Conservation (phyloP, 2,113 vertebrate genomes). For the Sinocyclocheilus grahami region DNA sequence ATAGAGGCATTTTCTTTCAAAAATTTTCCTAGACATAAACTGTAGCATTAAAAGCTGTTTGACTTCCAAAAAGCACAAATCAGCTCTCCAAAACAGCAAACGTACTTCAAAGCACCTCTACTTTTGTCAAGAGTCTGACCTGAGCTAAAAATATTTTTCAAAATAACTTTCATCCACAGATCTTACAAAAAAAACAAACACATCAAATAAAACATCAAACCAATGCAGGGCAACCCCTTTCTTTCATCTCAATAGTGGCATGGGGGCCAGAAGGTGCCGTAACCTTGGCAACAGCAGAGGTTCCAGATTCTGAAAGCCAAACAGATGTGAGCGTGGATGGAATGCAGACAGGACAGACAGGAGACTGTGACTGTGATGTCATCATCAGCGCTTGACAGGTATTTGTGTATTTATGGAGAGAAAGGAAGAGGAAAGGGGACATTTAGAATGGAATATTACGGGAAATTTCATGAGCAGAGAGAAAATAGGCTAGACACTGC, state of each 20-base stretch:
- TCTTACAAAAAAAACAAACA: constrained; percentile 15
- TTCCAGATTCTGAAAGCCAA: neutral
- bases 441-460: neutral
- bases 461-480: neutral
- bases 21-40: neutral
- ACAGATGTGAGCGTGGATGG: neutral
- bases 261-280: neutral
- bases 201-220: neutral
- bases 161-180: neutral
- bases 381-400: neutral
- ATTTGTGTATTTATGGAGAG: constrained; percentile 28
- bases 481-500: constrained; percentile 7
- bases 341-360: too few relatives aligned
- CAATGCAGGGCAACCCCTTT: neutral
- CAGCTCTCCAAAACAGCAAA: neutral
- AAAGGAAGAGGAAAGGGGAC: neutral
- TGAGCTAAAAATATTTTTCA: neutral
- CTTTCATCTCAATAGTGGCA: neutral
- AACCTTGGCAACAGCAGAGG: constrained; percentile 2
- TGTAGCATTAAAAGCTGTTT: neutral
- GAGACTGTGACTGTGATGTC: constrained; percentile 7
- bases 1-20: neutral
- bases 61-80: neutral
- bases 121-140: neutral
- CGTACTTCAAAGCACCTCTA: neutral